Conservation (phyloP, 2,888 invertebrate genomes). For the Galerucella calmariensis region DNA sequence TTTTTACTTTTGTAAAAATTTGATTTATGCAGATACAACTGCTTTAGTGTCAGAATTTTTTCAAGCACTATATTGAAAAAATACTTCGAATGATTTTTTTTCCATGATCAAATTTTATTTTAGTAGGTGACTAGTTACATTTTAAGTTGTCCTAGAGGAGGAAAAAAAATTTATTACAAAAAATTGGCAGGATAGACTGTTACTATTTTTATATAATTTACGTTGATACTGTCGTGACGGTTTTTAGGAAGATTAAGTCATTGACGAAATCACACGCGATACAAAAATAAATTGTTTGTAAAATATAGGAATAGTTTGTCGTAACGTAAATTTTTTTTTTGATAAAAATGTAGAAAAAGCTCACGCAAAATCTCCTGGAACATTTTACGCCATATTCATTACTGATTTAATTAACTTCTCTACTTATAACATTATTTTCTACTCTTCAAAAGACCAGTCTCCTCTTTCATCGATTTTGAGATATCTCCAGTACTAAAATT, state of each 20-base stretch:
- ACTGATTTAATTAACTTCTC: too few species aligned
- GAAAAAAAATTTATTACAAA: not conserved
- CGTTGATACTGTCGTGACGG: constrained; percentile 2
- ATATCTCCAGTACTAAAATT: too few species aligned
- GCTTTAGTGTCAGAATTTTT: not conserved
- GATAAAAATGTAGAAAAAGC: not conserved
- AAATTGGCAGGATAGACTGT: not conserved
- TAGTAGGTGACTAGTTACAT: not conserved
- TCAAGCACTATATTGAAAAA: not conserved
- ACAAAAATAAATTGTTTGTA: constrained; percentile 7
- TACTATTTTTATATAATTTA: constrained; percentile 13
- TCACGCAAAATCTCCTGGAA: not conserved
- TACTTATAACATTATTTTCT: too few species aligned
- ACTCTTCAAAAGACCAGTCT: too few species aligned
- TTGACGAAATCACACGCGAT: constrained; percentile 5
- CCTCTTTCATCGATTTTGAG: too few species aligned
- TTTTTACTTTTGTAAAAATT: not conserved
- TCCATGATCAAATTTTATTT: not conserved
- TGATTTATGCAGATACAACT: not conserved
- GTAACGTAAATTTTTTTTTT: not conserved
- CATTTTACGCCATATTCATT: not conserved
- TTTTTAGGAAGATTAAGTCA: constrained; percentile 11
- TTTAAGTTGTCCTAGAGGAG: not conserved
- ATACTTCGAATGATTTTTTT: not conserved
- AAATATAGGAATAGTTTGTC: constrained; percentile 1